These are phyloP conservation scores for Lissocephala sabroskyi DNA, from an alignment of 2,888 invertebrate genomes.

Conservation along the genomic window DNA sequence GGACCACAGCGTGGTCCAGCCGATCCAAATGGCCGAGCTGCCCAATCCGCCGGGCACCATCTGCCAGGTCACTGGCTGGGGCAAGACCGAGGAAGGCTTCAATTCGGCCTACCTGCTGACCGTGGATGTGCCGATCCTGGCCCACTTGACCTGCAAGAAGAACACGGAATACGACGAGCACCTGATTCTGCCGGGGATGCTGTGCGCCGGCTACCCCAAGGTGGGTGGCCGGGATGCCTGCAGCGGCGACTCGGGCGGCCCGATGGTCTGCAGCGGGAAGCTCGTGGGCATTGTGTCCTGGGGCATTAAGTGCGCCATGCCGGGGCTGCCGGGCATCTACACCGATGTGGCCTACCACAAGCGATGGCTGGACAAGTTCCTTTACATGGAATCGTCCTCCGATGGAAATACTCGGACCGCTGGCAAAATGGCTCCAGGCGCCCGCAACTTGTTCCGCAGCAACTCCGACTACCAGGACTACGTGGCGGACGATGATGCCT, in stretches of 20 bases:
- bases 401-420: too few species aligned
- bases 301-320: constrained; percentile 64
- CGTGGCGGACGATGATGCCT: too few species aligned
- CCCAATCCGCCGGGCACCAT: constrained; percentile 35
- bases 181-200: constrained; percentile 53
- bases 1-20: constrained; percentile 48
- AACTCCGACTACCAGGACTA: too few species aligned
- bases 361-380: too few species aligned
- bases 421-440: too few species aligned
- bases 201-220: constrained; percentile 62
- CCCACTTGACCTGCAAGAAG: constrained; percentile 34
- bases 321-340: constrained; percentile 59
- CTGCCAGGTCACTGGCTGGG: constrained; percentile 70
- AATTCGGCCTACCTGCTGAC: constrained; percentile 44
- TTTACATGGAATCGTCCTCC: too few species aligned
- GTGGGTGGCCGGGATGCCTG: constrained; percentile 71
- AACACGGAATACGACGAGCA: constrained; percentile 45
- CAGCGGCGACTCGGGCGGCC: constrained; percentile 68
- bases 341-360: constrained; percentile 62
- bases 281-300: constrained; percentile 68
- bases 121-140: constrained; percentile 59
- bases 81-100: constrained; percentile 60
- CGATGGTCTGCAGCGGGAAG: constrained; percentile 56
- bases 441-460: too few species aligned
- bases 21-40: constrained; percentile 43